Conservation (phyloP, 2,113 vertebrate species). For the Oncorhynchus kisutch region DNA sequence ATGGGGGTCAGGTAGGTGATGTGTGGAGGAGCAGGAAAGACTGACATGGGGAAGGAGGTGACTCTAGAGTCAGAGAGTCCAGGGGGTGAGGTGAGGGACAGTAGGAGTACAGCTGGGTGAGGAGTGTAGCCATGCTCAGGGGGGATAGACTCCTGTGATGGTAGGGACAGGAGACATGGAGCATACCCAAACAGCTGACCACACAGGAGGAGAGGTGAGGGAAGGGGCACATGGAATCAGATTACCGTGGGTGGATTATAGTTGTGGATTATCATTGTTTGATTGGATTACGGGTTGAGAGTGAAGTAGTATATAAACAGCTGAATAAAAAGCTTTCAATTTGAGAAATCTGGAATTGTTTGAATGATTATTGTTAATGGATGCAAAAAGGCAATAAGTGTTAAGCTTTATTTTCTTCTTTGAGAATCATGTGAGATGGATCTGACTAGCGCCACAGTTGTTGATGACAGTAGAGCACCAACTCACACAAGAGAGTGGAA, state of each 20-base stretch:
- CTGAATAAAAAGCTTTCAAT: too few relatives aligned
- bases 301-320: background rate
- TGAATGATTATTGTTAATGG: too few relatives aligned
- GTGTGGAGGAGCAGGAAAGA: background rate
- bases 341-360: too few relatives aligned
- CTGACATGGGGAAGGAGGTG: too few relatives aligned
- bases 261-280: constrained; percentile 17
- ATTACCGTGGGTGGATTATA: background rate
- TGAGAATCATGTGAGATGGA: too few relatives aligned
- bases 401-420: too few relatives aligned
- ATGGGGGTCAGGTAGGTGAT: background rate
- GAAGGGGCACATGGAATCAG: background rate
- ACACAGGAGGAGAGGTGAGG: background rate
- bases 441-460: too few relatives aligned
- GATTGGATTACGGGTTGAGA: constrained; percentile 8
- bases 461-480: too few relatives aligned
- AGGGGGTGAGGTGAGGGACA: too few relatives aligned
- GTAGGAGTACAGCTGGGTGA: background rate
- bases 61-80: too few relatives aligned
- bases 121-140: background rate
- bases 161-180: background rate
- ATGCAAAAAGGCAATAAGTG: too few relatives aligned
- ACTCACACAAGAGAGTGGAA: too few relatives aligned
- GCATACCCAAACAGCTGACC: background rate
- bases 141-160: background rate